These are phyloP conservation scores for Odontocerum albicorne DNA, from an alignment of 2,888 invertebrate species.

Conservation along the genomic window DNA sequence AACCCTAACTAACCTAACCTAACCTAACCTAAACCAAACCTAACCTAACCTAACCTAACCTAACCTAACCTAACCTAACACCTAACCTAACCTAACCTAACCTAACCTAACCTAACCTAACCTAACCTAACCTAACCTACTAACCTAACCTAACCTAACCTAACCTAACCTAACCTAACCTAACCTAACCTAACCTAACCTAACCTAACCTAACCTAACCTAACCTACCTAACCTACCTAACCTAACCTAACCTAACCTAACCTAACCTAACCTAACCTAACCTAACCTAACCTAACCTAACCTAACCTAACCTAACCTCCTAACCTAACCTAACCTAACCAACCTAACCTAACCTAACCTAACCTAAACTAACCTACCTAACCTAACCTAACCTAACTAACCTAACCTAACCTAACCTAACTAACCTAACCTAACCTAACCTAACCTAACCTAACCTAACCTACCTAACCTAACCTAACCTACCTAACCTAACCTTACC, in stretches of 20 bases:
- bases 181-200: conserved; percentile 4
- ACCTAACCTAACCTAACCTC: conserved; percentile 27
- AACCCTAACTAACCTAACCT: conserved; percentile 4
- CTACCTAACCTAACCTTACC: conserved; percentile 11
- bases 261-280: conserved; percentile 36
- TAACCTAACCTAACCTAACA: conserved; percentile 10
- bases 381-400: conserved; percentile 21
- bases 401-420: conserved; percentile 19
- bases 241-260: conserved; percentile 35
- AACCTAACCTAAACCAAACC: conserved; percentile 1
- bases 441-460: conserved; percentile 21
- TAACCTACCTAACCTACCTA: conserved; percentile 34
- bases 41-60: conserved; percentile 11
- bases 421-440: conserved; percentile 16
- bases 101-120: conserved; percentile 13
- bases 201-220: conserved; percentile 33
- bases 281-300: conserved; percentile 29
- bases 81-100: conserved; percentile 11
- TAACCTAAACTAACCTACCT: conserved; percentile 22
- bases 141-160: conserved; percentile 10
- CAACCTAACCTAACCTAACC: conserved; percentile 26
- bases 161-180: conserved; percentile 15
- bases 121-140: conserved; percentile 1
- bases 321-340: no score
- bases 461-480: no score